A percentile compares a stretch with the other conserved stretches of the same genome.
Evolutionary conservation across 2,888 invertebrate species (phyloP).

Genomic region (Cyclophora punctaria): DNA sequence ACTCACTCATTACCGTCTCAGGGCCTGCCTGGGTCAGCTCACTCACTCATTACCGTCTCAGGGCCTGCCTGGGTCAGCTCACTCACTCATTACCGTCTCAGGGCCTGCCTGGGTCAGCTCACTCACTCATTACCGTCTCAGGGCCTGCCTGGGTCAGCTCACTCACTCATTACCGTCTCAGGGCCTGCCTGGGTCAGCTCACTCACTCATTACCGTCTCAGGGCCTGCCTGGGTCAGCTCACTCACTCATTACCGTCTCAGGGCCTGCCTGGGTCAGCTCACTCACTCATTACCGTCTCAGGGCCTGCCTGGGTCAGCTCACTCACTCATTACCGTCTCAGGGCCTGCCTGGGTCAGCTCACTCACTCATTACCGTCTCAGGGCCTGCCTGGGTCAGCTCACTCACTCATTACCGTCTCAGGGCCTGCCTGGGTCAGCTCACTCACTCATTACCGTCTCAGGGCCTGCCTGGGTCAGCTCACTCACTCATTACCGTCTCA

Average conservation of each 20-base stretch:
- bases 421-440: slow-evolving; percentile 84
- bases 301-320: slow-evolving; percentile 84
- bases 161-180: slow-evolving; percentile 35
- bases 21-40: slow-evolving; percentile 84
- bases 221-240: slow-evolving; percentile 84
- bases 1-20: slow-evolving; percentile 70
- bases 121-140: too few species aligned
- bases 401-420: slow-evolving; percentile 39
- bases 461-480: slow-evolving; percentile 84
- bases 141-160: slow-evolving; percentile 84
- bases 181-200: slow-evolving; percentile 84
- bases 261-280: slow-evolving; percentile 84
- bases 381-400: slow-evolving; percentile 84
- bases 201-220: slow-evolving; percentile 70
- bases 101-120: too few species aligned
- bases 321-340: slow-evolving; percentile 35
- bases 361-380: slow-evolving; percentile 35
- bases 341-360: slow-evolving; percentile 84
- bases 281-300: slow-evolving; percentile 35
- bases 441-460: slow-evolving; percentile 66
- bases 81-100: too few species aligned
- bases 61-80: slow-evolving; percentile 84
- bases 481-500: too few species aligned
- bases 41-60: slow-evolving; percentile 66
- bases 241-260: slow-evolving; percentile 70